phyloP scores from a whole-genome alignment of 1,140 invertebrate species.

The Rhopalosiphum maidis region DNA sequence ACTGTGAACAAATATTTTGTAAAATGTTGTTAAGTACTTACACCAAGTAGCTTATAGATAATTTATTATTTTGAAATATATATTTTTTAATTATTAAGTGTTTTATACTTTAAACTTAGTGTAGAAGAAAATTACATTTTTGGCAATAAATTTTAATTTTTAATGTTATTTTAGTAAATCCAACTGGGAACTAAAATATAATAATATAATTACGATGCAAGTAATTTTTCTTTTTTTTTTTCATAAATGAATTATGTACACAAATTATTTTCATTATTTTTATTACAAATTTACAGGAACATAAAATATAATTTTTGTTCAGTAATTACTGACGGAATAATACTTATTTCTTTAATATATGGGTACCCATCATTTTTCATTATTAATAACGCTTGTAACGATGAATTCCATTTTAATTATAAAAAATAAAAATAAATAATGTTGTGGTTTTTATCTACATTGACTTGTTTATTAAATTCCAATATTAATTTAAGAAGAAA shows the following conservation, averaged over 20 bases:
- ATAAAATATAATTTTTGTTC: conserved; percentile 12
- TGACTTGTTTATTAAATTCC: neutral
- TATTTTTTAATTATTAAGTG: neutral
- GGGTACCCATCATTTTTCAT: conserved; percentile 24
- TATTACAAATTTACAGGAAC: neutral
- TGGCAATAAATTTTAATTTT: conserved; percentile 17
- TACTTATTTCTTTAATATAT: conserved; percentile 19
- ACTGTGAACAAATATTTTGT: neutral
- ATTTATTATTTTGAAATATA: neutral
- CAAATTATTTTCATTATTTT: conserved; percentile 15
- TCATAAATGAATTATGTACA: neutral
- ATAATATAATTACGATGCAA: conserved; percentile 29
- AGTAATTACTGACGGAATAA: conserved; percentile 35
- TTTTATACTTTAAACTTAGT: neutral
- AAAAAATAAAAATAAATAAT: neutral
- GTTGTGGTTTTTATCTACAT: neutral
- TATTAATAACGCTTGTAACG: conserved; percentile 17
- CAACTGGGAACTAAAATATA: conserved; percentile 22
- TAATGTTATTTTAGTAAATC: neutral
- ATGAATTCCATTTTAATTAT: neutral
- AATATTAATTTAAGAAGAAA: conserved; percentile 38
- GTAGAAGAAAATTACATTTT: neutral
- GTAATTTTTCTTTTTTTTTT: neutral
- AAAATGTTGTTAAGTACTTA: neutral
- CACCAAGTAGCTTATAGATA: neutral